Evolutionary conservation across 2,888 invertebrate species (phyloP).

Genomic region (Molorchus minor): DNA sequence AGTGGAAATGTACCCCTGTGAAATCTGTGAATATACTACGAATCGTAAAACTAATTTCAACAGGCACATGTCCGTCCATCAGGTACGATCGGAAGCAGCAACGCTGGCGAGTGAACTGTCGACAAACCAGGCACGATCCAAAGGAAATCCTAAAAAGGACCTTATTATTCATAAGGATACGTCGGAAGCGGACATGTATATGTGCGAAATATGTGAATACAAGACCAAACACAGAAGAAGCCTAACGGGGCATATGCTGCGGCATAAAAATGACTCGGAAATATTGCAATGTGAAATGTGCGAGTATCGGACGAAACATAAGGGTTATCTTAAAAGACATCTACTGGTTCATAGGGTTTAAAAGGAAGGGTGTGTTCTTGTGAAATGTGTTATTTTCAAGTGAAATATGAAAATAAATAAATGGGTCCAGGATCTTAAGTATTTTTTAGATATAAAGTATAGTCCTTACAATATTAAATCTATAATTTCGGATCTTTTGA

Average conservation of each 20-base stretch:
- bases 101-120: not conserved
- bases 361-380: too few species aligned
- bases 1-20: not conserved
- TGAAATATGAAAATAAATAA: too few species aligned
- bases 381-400: too few species aligned
- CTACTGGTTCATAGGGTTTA: not conserved
- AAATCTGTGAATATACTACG: not conserved
- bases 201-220: not conserved
- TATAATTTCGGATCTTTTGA: too few species aligned
- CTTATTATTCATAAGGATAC: not conserved
- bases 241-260: too few species aligned
- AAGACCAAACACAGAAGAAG: not conserved
- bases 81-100: not conserved
- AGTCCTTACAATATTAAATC: too few species aligned
- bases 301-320: too few species aligned
- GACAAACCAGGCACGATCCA: not conserved
- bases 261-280: too few species aligned
- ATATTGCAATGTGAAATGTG: too few species aligned
- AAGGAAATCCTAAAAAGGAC: not conserved
- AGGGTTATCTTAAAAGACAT: not conserved
- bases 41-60: not conserved
- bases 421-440: too few species aligned
- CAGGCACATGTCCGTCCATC: not conserved
- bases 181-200: not conserved
- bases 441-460: too few species aligned